Evolutionary conservation across 1,140 invertebrate species (phyloP).

Genomic region (Wasmannia auropunctata): DNA sequence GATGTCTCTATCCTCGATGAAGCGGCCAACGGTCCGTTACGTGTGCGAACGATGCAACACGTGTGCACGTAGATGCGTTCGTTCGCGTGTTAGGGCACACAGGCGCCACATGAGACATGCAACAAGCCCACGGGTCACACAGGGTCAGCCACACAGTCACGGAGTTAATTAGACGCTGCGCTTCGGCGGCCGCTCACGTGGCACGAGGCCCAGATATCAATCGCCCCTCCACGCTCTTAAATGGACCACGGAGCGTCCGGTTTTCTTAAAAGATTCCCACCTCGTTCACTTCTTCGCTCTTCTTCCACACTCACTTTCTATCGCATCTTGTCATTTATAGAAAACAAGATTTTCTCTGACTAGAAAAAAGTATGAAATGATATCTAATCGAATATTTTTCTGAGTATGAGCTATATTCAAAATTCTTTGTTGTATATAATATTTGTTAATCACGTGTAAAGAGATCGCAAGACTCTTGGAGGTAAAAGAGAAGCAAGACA

Average conservation of each 20-base stretch:
- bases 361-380: background rate
- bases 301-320: background rate
- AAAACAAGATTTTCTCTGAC: background rate
- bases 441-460: background rate
- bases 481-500: constrained; percentile 68
- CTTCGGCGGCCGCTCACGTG: constrained; percentile 75
- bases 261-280: constrained; percentile 62
- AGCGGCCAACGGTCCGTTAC: constrained; percentile 51
- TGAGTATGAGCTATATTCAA: background rate
- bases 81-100: constrained; percentile 65
- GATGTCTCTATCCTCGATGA: constrained; percentile 78
- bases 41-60: constrained; percentile 70
- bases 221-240: constrained; percentile 63
- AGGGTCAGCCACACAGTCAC: constrained; percentile 83
- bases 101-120: constrained; percentile 72
- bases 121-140: constrained; percentile 73
- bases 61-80: constrained; percentile 62
- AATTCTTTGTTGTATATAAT: background rate
- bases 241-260: constrained; percentile 61
- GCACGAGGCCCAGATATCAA: constrained; percentile 76
- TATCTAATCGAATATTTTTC: background rate
- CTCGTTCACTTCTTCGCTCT: background rate
- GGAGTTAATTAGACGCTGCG: constrained; percentile 85
- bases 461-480: constrained; percentile 49
- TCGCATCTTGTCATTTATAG: background rate